Percentiles rank a stretch among this genome's conserved stretches.
phyloP scores from a whole-genome alignment of 2,113 vertebrate species.

The Nibea albiflora region DNA sequence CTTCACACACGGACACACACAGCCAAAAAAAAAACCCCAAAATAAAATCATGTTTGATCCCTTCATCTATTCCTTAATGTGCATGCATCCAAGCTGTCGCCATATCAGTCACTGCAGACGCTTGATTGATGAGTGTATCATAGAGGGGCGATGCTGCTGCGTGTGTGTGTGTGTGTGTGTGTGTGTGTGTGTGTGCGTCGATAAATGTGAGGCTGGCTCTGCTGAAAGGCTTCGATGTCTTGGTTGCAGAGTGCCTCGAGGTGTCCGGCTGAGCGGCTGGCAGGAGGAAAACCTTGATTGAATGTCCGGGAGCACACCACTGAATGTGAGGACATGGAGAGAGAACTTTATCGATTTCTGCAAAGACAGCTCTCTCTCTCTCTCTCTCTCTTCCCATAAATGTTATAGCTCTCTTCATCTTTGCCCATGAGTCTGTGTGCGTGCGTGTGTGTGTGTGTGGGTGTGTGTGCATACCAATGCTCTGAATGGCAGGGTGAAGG shows the following conservation, averaged over 20 bases:
- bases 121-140: conserved; percentile 48
- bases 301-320: conserved; percentile 21
- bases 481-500: conserved; percentile 28
- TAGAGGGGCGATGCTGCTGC: neutral
- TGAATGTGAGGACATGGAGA: conserved; percentile 42
- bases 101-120: conserved; percentile 27
- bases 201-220: neutral
- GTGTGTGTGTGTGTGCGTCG: neutral
- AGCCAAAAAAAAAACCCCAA: neutral
- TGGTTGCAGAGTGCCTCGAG: conserved; percentile 27
- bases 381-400: conserved; percentile 43
- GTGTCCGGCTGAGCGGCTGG: conserved; percentile 33
- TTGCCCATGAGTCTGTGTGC: neutral
- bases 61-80: conserved; percentile 16
- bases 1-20: neutral
- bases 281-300: conserved; percentile 48
- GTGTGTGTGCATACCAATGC: conserved; percentile 1
- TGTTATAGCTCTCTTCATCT: conserved; percentile 45
- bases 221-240: neutral
- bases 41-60: conserved; percentile 27
- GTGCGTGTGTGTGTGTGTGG: conserved; percentile 12
- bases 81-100: conserved; percentile 14
- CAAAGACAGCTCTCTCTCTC: conserved; percentile 22
- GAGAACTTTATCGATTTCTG: conserved; percentile 60
- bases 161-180: neutral